Percentiles rank a stretch among this genome's conserved stretches.
Conservation (phyloP, 2,113 vertebrate species). For the Dipodomys merriami region DNA sequence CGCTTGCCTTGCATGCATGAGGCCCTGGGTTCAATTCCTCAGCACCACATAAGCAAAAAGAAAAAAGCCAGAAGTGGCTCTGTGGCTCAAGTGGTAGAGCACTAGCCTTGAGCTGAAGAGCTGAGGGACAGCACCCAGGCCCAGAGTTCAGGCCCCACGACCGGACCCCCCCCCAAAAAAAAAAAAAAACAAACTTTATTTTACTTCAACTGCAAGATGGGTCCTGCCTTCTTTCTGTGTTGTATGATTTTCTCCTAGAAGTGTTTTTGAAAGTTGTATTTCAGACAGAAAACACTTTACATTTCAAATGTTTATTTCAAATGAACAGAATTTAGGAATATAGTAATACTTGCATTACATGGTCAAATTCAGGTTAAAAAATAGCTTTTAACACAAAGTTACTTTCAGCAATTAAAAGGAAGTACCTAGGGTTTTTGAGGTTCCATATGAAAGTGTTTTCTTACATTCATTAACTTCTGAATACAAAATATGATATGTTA, state of each 20-base stretch:
- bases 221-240: constrained; percentile 36
- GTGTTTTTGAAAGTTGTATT: constrained; percentile 47
- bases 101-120: too few species aligned
- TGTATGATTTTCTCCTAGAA: constrained; percentile 45
- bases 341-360: background rate
- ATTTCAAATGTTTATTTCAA: constrained; percentile 37
- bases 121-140: too few species aligned
- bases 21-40: too few species aligned
- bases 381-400: constrained; percentile 45
- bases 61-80: too few species aligned
- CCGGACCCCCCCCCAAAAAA: too few species aligned
- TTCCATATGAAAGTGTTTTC: constrained; percentile 32
- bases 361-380: background rate
- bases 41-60: too few species aligned
- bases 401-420: constrained; percentile 29
- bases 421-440: background rate
- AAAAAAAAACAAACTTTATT: constrained; percentile 11
- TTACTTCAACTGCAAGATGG: constrained; percentile 67
- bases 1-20: too few species aligned
- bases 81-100: too few species aligned
- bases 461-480: constrained; percentile 35
- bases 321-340: background rate
- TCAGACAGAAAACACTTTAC: constrained; percentile 36
- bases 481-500: background rate
- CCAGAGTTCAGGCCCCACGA: too few species aligned